A percentile compares a stretch with the other conserved stretches of the same genome.
Conservation (phyloP, 2,113 vertebrate genomes). For the Barnardius zonarius region DNA sequence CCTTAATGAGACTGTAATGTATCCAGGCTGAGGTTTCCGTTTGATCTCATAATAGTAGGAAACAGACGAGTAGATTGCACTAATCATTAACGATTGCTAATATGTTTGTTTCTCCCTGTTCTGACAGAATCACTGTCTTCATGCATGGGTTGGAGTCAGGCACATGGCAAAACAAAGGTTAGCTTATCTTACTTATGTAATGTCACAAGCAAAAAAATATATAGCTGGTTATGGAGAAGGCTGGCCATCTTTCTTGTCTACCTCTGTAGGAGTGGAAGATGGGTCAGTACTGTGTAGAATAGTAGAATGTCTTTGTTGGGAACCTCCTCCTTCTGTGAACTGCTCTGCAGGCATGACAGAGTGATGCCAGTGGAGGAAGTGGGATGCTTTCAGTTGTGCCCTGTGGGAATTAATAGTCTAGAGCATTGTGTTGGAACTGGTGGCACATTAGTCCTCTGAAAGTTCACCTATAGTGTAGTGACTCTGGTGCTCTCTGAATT, state of each 20-base stretch:
- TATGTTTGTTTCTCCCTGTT: not conserved
- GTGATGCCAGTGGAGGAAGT: not conserved
- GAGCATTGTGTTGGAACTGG: not conserved
- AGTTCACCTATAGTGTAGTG: not conserved
- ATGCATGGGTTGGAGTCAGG: not conserved
- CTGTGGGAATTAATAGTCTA: not conserved
- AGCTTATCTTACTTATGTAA: not conserved
- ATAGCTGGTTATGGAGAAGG: not conserved
- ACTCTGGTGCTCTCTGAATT: not conserved
- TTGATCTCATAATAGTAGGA: slow-evolving; percentile 27
- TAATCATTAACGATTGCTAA: not conserved
- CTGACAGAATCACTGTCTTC: not conserved
- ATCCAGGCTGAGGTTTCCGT: slow-evolving; percentile 25
- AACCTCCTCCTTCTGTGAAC: not conserved
- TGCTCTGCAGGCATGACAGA: not conserved
- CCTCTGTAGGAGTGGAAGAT: not conserved
- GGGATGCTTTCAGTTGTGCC: not conserved
- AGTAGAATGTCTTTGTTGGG: not conserved
- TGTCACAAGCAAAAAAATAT: not conserved
- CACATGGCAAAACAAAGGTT: not conserved
- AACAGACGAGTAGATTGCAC: not conserved
- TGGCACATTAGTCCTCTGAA: not conserved
- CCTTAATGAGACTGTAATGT: slow-evolving; percentile 33
- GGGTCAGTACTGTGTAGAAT: not conserved
- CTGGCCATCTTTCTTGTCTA: not conserved